These are phyloP conservation scores for Catocala sponsa DNA, from an alignment of 2,888 invertebrate species.

Conservation along the genomic window DNA sequence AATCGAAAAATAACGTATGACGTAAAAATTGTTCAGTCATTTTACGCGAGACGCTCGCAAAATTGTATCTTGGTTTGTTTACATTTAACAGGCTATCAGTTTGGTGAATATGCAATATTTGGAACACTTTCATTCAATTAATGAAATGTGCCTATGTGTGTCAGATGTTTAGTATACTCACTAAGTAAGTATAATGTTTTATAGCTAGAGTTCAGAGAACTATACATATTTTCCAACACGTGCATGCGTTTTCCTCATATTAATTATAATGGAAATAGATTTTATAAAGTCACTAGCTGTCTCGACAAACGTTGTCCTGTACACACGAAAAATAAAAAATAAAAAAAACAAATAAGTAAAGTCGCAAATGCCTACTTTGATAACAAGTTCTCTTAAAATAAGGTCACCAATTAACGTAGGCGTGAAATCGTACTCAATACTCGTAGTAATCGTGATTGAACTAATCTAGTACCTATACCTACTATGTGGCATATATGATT, in stretches of 20 bases:
- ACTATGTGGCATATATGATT: constrained; percentile 48
- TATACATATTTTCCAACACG: constrained; percentile 2
- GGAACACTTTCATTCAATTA: neutral
- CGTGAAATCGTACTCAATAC: constrained; percentile 16
- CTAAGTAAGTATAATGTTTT: too few relatives aligned
- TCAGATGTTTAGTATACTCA: too few relatives aligned
- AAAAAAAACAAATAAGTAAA: too few relatives aligned
- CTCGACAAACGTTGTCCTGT: too few relatives aligned
- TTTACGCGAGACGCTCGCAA: constrained; percentile 12
- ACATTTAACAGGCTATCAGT: constrained; percentile 33
- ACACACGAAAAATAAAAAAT: too few relatives aligned
- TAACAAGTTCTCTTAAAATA: neutral
- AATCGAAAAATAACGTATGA: neutral
- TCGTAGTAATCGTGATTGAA: constrained; percentile 14
- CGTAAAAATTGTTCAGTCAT: constrained; percentile 15
- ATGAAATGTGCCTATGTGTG: neutral
- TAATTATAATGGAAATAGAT: too few relatives aligned
- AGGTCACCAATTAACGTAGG: constrained; percentile 1
- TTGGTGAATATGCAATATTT: constrained; percentile 25
- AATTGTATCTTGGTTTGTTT: constrained; percentile 34
- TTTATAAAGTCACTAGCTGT: too few relatives aligned
- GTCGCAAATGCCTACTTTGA: too few relatives aligned
- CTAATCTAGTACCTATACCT: constrained; percentile 48
- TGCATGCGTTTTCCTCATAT: neutral
- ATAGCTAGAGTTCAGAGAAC: neutral